phyloP scores from a whole-genome alignment of 2,797 vertebrate species.

The Simalia tracyae region DNA sequence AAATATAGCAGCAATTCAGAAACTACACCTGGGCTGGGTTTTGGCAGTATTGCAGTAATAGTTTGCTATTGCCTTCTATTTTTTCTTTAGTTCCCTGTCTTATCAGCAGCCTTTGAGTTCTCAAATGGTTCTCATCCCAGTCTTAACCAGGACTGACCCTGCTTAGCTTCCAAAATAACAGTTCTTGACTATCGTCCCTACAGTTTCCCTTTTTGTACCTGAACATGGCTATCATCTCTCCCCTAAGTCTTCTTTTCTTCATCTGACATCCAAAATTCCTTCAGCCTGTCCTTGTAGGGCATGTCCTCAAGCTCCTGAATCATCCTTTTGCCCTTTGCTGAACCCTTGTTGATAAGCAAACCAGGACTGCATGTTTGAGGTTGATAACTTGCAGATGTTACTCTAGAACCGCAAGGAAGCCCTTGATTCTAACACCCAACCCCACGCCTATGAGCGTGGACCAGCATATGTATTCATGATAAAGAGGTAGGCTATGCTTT shows the following conservation, averaged over 20 bases:
- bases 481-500: not conserved
- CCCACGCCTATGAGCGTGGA: not conserved
- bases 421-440: not conserved
- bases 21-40: no score
- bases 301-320: not conserved
- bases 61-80: no score
- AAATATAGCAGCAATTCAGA: no score
- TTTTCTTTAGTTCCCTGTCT: no score
- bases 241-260: not conserved
- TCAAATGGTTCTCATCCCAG: no score
- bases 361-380: not conserved
- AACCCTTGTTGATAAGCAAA: not conserved
- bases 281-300: not conserved
- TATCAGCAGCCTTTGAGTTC: no score
- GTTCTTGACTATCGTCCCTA: not conserved
- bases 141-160: no score
- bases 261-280: not conserved
- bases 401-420: not conserved
- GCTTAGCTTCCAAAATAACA: not conserved
- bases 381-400: not conserved
- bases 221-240: not conserved
- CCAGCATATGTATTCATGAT: not conserved
- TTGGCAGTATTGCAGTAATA: no score
- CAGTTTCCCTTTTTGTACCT: not conserved
- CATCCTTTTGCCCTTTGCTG: not conserved